These are phyloP conservation scores for Dasypogon diadema DNA, from an alignment of 2,888 invertebrate species.

Conservation along the genomic window DNA sequence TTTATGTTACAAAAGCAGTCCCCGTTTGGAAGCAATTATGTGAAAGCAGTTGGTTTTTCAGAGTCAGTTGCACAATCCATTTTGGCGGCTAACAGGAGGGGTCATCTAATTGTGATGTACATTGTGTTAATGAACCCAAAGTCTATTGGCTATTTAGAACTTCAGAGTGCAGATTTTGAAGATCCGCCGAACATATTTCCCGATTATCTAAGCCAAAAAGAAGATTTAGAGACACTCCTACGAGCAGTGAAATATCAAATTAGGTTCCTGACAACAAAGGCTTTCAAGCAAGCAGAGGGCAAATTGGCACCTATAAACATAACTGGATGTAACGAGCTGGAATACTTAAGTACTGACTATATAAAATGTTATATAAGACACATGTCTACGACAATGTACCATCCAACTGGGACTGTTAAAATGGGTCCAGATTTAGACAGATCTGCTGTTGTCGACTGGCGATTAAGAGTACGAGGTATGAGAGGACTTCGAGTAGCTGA, in stretches of 20 bases:
- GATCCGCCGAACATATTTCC: conserved; percentile 72
- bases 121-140: conserved; percentile 64
- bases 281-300: conserved; percentile 49
- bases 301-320: conserved; percentile 56
- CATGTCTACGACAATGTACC: conserved; percentile 73
- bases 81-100: conserved; percentile 36
- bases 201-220: conserved; percentile 70
- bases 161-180: conserved; percentile 70
- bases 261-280: conserved; percentile 58
- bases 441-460: conserved; percentile 70
- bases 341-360: conserved; percentile 68
- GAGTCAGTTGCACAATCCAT: conserved; percentile 3
- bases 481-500: conserved; percentile 81
- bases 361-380: conserved; percentile 73
- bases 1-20: conserved; percentile 62
- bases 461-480: conserved; percentile 73
- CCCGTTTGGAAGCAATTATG: conserved; percentile 60
- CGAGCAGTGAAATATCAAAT: conserved; percentile 70
- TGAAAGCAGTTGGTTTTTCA: conserved; percentile 61
- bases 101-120: conserved; percentile 47
- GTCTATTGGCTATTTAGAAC: conserved; percentile 69
- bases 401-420: conserved; percentile 78
- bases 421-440: conserved; percentile 73
- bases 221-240: conserved; percentile 67
- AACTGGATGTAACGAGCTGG: conserved; percentile 52